These are phyloP conservation scores for Ascidia mentula DNA, from an alignment of 23 tunicate species.

Conservation along the genomic window DNA sequence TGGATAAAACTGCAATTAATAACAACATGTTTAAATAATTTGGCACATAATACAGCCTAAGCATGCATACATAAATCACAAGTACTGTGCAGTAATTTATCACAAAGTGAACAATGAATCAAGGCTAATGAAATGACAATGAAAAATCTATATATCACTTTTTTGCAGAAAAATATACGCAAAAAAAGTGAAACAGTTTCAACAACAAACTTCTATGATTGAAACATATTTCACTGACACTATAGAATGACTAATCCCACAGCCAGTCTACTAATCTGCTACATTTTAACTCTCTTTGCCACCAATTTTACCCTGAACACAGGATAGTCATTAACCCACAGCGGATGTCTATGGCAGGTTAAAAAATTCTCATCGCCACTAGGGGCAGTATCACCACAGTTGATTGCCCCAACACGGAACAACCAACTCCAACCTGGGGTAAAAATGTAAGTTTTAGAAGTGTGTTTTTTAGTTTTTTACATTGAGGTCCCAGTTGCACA, in stretches of 20 bases:
- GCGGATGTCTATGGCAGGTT: slow-evolving; percentile 62
- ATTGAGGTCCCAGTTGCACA: too few species aligned
- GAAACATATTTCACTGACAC: not conserved
- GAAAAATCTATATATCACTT: too few species aligned
- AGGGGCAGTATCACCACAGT: slow-evolving; percentile 61
- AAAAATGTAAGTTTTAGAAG: too few species aligned
- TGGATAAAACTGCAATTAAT: slow-evolving; percentile 6
- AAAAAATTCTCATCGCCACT: slow-evolving; percentile 68
- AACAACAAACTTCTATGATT: too few species aligned
- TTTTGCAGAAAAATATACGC: not conserved
- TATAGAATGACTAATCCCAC: not conserved
- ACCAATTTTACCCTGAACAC: slow-evolving; percentile 42
- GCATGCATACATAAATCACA: too few species aligned
- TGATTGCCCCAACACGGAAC: slow-evolving; percentile 47
- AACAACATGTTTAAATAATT: too few species aligned
- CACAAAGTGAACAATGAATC: not conserved
- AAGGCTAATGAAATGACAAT: not conserved
- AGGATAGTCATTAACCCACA: slow-evolving; percentile 76
- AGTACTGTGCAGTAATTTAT: too few species aligned
- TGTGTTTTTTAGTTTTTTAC: too few species aligned
- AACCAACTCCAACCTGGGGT: slow-evolving; percentile 65
- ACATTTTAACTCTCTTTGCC: too few species aligned
- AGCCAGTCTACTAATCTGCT: too few species aligned
- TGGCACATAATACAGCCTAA: too few species aligned
- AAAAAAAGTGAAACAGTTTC: not conserved